A percentile compares a stretch with the other conserved stretches of the same genome.
Evolutionary conservation across 2,888 invertebrate genomes (phyloP).

Genomic region (Chesias legatella): DNA sequence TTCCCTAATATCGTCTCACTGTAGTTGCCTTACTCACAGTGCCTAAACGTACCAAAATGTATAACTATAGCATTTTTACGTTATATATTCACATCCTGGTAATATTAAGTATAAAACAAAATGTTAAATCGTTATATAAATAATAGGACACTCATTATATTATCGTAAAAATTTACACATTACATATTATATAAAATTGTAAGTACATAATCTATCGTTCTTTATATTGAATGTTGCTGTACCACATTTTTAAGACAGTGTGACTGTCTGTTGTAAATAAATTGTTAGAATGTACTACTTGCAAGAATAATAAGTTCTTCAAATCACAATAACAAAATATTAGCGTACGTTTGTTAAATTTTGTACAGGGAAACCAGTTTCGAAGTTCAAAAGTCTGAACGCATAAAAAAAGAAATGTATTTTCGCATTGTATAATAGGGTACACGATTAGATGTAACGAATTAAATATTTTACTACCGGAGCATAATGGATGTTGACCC

Average conservation of each 20-base stretch:
- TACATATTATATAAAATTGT: constrained; percentile 23
- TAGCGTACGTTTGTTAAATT: constrained; percentile 70
- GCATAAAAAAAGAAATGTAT: constrained; percentile 58
- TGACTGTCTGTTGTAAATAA: constrained; percentile 35
- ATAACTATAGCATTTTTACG: constrained; percentile 66
- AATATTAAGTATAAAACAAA: constrained; percentile 58
- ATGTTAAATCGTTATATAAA: constrained; percentile 50
- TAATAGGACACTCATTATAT: constrained; percentile 37
- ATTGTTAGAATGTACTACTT: constrained; percentile 35
- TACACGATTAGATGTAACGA: constrained; percentile 73
- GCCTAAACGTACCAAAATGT: constrained; percentile 83
- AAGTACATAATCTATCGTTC: constrained; percentile 22
- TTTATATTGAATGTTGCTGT: constrained; percentile 33
- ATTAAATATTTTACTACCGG: constrained; percentile 75
- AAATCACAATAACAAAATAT: constrained; percentile 78
- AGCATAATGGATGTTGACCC: constrained; percentile 70
- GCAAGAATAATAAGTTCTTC: constrained; percentile 48
- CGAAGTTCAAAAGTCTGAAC: constrained; percentile 78
- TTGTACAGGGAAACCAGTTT: constrained; percentile 77
- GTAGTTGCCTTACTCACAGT: constrained; percentile 93
- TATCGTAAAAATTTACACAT: constrained; percentile 28
- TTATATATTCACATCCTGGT: constrained; percentile 64
- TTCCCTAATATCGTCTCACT: constrained; percentile 83
- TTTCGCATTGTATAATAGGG: constrained; percentile 75
- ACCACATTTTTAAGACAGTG: constrained; percentile 36